A percentile compares a stretch with the other conserved stretches of the same genome.
phyloP scores from a whole-genome alignment of 1,140 invertebrate species.

The Cyrtorhinus lividipennis region DNA sequence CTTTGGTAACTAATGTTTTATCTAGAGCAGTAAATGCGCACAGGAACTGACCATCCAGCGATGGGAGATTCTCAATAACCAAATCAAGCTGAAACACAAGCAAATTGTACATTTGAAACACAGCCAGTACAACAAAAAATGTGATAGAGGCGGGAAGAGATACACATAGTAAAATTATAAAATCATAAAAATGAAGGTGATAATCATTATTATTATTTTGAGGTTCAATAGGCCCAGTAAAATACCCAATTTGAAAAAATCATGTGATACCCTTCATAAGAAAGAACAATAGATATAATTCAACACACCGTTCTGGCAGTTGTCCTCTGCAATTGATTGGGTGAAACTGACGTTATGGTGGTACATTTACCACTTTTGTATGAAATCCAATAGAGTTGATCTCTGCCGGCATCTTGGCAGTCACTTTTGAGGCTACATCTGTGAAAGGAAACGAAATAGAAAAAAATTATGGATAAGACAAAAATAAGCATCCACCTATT shows the following conservation, averaged over 20 bases:
- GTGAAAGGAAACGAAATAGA: not conserved
- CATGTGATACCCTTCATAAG: too few relatives aligned
- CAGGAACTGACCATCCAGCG: constrained; percentile 69
- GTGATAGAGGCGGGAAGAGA: too few relatives aligned
- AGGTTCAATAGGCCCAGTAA: too few relatives aligned
- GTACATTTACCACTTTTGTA: constrained; percentile 92
- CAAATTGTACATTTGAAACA: not conserved
- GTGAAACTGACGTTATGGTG: constrained; percentile 81
- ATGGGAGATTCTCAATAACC: constrained; percentile 83
- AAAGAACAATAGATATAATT: too few relatives aligned
- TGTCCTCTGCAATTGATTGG: constrained; percentile 80
- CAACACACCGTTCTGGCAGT: constrained; percentile 64
- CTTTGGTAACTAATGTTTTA: constrained; percentile 79
- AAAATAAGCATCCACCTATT: too few relatives aligned
- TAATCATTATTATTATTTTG: too few relatives aligned
- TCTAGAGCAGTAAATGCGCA: constrained; percentile 88
- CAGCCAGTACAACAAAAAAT: too few relatives aligned
- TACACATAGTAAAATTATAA: too few relatives aligned
- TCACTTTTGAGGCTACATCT: constrained; percentile 77
- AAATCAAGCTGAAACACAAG: constrained; percentile 51
- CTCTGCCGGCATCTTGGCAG: constrained; percentile 81
- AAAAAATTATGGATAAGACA: too few relatives aligned
- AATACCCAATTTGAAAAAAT: too few relatives aligned
- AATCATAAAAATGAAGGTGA: too few relatives aligned
- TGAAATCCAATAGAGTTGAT: constrained; percentile 88